Evolutionary conservation across 1,140 invertebrate genomes (phyloP), one percentile per base, ranked within the genome.

Genomic region (Papilio aristodemus): DNA sequence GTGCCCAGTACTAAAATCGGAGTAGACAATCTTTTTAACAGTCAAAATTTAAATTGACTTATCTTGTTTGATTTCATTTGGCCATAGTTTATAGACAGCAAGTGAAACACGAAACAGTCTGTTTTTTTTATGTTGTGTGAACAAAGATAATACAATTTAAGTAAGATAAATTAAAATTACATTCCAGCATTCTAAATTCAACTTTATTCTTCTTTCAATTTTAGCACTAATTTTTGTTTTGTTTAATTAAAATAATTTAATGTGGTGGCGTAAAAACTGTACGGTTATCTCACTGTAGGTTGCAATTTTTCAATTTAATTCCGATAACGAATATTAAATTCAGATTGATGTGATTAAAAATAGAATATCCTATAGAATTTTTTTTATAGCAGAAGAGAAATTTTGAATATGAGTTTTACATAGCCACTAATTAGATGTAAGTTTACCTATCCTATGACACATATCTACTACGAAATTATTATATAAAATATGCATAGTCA

Each of bases 1-100:
- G 80, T 88, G 81, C 72, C 75, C 81, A 71, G 77, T 71, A 77
- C 68, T 75, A 78, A 71, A 78, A 46, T 73, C 77, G 76, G 71
- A 80, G 72, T 68, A 73, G 58, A 70, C 72, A 75, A 38, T 74
- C 71, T 57, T 58, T 37, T 70, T 68, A 54, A 9, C 19, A 54
- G 11, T 22, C 10, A 17, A 17, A 22, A 54, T 19, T 54, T 10
- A 22, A 54, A 54, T 7, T 19, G 11, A 19, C 19, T 22, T 50
- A 8, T 10, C 8, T 22, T 11, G 6, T 6, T 32, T 32, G 27
- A 3, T 32, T 32, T 32, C 27, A 54, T 25, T 17, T 54, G 19
- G 22, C 11, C 19, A 54, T 22, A 10, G 43, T 19, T 25, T 46
- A 19, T 46, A 10, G 43, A 46, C 17, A 46, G 43, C 43, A 46